Evolutionary conservation across 2,113 vertebrate species (phyloP).

Genomic region (Pitta sordida): DNA sequence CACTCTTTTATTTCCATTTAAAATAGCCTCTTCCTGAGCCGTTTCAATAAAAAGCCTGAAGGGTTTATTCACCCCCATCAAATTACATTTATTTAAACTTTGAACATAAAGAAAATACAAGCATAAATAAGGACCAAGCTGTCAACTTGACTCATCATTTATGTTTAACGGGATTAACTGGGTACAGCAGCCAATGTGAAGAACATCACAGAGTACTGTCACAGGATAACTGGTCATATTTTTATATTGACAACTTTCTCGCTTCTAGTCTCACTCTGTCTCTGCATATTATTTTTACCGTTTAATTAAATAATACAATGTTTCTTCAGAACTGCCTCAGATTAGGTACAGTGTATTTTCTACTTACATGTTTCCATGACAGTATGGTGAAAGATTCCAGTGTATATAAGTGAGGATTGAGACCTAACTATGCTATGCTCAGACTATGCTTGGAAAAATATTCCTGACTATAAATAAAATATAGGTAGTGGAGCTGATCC

Average conservation of each 20-base stretch:
- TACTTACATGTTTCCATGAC: background rate
- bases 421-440: background rate
- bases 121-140: slow-evolving; percentile 51
- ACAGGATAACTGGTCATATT: background rate
- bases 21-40: slow-evolving; percentile 13
- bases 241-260: background rate
- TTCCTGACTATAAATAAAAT: background rate
- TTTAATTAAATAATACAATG: background rate
- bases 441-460: background rate
- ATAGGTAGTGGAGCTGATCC: background rate
- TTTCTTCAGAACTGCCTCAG: background rate
- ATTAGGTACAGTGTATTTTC: background rate
- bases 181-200: background rate
- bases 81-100: slow-evolving; percentile 64
- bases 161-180: slow-evolving; percentile 13
- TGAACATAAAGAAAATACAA: slow-evolving; percentile 48
- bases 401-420: background rate
- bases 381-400: background rate
- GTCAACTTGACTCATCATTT: slow-evolving; percentile 59
- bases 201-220: background rate
- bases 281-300: background rate
- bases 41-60: slow-evolving; percentile 3
- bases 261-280: background rate
- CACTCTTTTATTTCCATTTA: slow-evolving; percentile 20
- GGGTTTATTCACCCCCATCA: slow-evolving; percentile 59